A percentile compares a stretch with the other conserved stretches of the same genome.
phyloP scores from a whole-genome alignment of 2,888 invertebrate species.

The Philonicus albiceps region DNA sequence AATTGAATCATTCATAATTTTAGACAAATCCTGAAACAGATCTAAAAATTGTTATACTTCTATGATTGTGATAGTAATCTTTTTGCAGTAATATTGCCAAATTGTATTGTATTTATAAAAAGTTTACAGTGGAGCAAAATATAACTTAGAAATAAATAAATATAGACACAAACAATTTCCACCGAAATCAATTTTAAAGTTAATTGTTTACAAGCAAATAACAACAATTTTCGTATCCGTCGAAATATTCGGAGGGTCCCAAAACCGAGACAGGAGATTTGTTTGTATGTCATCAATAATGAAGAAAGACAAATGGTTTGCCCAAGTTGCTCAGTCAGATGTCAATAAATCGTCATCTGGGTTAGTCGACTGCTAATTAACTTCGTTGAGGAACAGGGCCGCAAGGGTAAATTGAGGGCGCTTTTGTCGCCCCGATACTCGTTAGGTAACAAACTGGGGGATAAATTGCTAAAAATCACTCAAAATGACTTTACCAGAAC shows the following conservation, averaged over 20 bases:
- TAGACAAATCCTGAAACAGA: too few species aligned
- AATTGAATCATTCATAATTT: too few species aligned
- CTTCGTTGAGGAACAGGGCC: background rate
- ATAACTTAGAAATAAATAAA: too few species aligned
- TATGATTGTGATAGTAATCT: too few species aligned
- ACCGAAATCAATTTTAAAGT: background rate
- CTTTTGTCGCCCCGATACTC: background rate
- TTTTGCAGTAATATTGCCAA: too few species aligned
- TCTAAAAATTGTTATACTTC: too few species aligned
- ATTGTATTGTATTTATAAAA: too few species aligned
- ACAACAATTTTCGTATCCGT: background rate
- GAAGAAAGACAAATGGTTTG: background rate
- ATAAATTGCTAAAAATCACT: background rate
- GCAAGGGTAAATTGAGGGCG: background rate
- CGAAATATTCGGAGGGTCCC: background rate
- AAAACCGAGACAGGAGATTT: background rate
- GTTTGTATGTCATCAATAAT: background rate
- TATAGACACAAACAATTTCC: background rate
- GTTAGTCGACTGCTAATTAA: background rate
- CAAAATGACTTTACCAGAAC: background rate
- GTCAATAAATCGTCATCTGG: background rate
- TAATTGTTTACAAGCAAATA: background rate
- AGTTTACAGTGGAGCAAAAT: background rate
- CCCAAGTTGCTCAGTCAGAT: background rate
- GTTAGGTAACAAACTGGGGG: background rate